phyloP scores from a whole-genome alignment of 2,888 invertebrate genomes.

The Iphiclides podalirius region DNA sequence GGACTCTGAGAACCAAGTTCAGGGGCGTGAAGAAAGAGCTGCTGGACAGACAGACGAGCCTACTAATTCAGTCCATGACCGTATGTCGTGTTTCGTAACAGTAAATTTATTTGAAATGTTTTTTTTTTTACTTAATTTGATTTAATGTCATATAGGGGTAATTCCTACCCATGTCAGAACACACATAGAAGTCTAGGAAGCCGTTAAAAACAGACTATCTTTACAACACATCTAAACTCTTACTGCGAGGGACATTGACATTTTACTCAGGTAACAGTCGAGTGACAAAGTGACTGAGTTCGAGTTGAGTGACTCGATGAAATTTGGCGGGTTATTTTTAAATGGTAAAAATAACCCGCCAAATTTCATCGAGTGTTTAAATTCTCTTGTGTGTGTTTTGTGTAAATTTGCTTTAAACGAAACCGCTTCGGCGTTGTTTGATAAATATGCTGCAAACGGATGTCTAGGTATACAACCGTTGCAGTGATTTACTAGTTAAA shows the following conservation, averaged over 20 bases:
- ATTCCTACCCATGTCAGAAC: too few species aligned
- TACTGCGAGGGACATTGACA: too few species aligned
- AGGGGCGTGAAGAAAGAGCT: conserved; percentile 89
- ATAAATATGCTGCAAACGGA: conserved; percentile 5
- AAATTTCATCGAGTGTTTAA: conserved; percentile 26
- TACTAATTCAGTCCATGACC: conserved; percentile 89
- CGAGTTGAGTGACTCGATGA: too few species aligned
- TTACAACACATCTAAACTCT: too few species aligned
- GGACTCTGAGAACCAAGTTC: conserved; percentile 83
- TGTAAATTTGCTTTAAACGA: background rate
- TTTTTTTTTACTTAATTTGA: too few species aligned
- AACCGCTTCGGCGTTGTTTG: conserved; percentile 4
- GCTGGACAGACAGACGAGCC: conserved; percentile 85
- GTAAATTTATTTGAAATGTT: too few species aligned
- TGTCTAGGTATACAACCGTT: background rate
- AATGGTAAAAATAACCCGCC: conserved; percentile 35
- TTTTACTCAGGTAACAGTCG: conserved; percentile 8
- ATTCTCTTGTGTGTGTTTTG: conserved; percentile 8
- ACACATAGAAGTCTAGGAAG: too few species aligned
- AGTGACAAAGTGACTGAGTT: conserved; percentile 32
- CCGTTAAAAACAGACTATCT: too few species aligned
- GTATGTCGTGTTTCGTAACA: conserved; percentile 77
- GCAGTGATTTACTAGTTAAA: background rate
- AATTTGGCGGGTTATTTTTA: too few species aligned
- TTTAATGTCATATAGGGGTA: too few species aligned